Conservation (phyloP, 2,797 vertebrate genomes). For the Eupleurogrammus muticus region DNA sequence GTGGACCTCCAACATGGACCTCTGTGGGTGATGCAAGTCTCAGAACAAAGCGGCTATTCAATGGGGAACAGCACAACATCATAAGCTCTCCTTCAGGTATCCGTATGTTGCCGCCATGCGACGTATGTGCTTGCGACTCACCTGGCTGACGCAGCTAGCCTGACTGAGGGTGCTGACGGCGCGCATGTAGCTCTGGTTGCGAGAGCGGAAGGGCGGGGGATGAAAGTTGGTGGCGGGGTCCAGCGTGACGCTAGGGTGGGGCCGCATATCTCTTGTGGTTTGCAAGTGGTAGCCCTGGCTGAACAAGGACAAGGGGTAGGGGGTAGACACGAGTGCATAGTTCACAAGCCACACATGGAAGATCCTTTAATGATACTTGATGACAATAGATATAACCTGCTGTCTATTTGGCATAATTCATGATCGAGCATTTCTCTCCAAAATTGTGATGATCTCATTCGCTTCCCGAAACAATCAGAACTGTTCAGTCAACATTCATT, state of each 20-base stretch:
- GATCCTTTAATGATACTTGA: slow-evolving; percentile 22
- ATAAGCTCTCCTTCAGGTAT: slow-evolving; percentile 14
- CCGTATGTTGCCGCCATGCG: slow-evolving; percentile 33
- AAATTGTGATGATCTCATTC: slow-evolving; percentile 35
- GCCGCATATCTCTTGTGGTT: slow-evolving; percentile 91
- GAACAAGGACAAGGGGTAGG: slow-evolving; percentile 67
- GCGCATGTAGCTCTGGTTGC: slow-evolving; percentile 99
- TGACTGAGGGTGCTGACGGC: slow-evolving; percentile 99
- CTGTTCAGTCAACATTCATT: slow-evolving; percentile 15
- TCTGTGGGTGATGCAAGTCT: slow-evolving; percentile 18
- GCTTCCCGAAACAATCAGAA: slow-evolving; percentile 4
- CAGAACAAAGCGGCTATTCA: slow-evolving; percentile 1
- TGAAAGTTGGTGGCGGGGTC: slow-evolving; percentile 93
- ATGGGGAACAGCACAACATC: slow-evolving; percentile 4
- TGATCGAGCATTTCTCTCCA: slow-evolving; percentile 7
- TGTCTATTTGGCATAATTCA: slow-evolving; percentile 10
- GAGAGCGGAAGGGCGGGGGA: slow-evolving; percentile 97
- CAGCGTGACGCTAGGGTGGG: slow-evolving; percentile 92
- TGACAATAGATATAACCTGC: background rate
- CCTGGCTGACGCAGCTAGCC: slow-evolving; percentile 99
- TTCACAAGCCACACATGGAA: slow-evolving; percentile 54
- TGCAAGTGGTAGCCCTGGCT: slow-evolving; percentile 98
- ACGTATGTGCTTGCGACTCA: slow-evolving; percentile 78
- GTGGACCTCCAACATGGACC: slow-evolving; percentile 36
- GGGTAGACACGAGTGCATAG: slow-evolving; percentile 52